A percentile compares a stretch with the other conserved stretches of the same genome.
phyloP scores from a whole-genome alignment of 2,797 vertebrate genomes.

The Xiphorhynchus erythropygius region DNA sequence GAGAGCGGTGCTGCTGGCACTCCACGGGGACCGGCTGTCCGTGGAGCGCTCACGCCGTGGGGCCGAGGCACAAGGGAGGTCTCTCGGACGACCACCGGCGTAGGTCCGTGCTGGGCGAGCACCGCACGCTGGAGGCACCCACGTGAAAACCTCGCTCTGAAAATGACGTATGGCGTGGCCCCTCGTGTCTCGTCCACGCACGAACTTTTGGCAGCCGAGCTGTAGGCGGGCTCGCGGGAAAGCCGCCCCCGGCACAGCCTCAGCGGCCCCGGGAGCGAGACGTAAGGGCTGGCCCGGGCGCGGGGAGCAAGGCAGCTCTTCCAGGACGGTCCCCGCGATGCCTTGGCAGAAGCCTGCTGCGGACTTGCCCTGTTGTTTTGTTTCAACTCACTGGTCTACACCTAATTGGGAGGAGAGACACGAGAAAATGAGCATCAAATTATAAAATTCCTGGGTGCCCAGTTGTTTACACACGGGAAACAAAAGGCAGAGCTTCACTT shows the following conservation, averaged over 20 bases:
- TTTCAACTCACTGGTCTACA: conserved; percentile 22
- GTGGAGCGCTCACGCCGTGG: not conserved
- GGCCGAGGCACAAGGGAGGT: not conserved
- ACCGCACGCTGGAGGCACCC: not conserved
- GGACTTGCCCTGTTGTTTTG: conserved; percentile 8
- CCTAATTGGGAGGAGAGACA: conserved; percentile 30
- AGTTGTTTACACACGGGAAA: conserved; percentile 19
- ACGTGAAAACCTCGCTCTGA: not conserved
- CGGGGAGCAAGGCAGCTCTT: not conserved
- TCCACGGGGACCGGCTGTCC: not conserved
- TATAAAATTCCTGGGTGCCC: conserved; percentile 21
- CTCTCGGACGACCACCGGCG: not conserved
- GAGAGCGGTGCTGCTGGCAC: not conserved
- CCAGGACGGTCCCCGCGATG: not conserved
- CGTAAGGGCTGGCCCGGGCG: not conserved
- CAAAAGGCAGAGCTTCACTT: conserved; percentile 41
- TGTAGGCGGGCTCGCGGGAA: not conserved
- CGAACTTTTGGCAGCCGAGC: not conserved
- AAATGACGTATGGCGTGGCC: not conserved
- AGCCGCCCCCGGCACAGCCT: not conserved
- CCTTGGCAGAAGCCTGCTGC: not conserved
- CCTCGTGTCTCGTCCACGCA: not conserved
- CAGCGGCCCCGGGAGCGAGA: not conserved
- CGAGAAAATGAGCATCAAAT: conserved; percentile 28
- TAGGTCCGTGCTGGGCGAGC: not conserved